Evolutionary conservation across 2,888 invertebrate species (phyloP).

Genomic region (Hydraecia micacea): DNA sequence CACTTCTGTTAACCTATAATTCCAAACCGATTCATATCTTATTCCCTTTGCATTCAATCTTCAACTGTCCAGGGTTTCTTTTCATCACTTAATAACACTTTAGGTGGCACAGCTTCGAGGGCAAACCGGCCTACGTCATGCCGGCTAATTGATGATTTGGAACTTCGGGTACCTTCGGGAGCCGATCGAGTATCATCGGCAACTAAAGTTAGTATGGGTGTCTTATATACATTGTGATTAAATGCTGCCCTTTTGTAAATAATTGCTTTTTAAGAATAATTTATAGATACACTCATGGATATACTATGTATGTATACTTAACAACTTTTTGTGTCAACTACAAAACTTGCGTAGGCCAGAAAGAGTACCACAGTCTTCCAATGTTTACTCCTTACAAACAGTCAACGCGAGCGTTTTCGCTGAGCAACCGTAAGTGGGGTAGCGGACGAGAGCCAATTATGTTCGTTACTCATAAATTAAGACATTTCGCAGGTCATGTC

Average conservation of each 20-base stretch:
- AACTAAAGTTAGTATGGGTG: constrained; percentile 58
- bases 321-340: not conserved
- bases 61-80: constrained; percentile 15
- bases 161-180: constrained; percentile 63
- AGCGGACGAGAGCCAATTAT: not conserved
- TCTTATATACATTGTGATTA: constrained; percentile 1
- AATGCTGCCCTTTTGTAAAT: constrained; percentile 31
- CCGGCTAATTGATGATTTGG: constrained; percentile 77
- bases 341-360: not conserved
- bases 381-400: not conserved
- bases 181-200: constrained; percentile 56
- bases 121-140: constrained; percentile 71
- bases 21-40: not conserved
- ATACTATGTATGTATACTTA: not conserved
- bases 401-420: not conserved
- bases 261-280: not conserved
- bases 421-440: not conserved
- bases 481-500: not conserved
- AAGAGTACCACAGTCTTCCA: not conserved
- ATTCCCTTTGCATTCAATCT: constrained; percentile 12
- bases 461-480: not conserved
- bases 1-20: not conserved
- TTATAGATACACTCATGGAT: not conserved
- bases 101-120: constrained; percentile 38
- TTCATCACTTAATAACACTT: constrained; percentile 60